Conservation (phyloP, 1,140 invertebrate species). For the Prorops nasuta region DNA sequence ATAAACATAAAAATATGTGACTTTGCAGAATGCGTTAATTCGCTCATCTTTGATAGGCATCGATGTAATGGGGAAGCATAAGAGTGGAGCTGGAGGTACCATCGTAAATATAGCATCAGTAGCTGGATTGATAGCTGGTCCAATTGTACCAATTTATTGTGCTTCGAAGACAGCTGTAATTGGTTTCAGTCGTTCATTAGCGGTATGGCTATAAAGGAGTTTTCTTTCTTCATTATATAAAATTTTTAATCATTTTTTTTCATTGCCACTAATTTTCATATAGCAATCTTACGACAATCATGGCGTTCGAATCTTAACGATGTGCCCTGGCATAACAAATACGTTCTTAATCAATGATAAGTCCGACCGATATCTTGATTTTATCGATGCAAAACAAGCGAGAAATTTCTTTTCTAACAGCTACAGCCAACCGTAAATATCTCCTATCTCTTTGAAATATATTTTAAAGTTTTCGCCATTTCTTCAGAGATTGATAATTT, state of each 20-base stretch:
- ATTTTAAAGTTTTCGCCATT: too few relatives aligned
- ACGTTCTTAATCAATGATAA: constrained; percentile 16
- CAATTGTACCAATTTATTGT: constrained; percentile 60
- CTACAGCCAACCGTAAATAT: not conserved
- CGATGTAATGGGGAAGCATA: constrained; percentile 57
- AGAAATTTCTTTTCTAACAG: not conserved
- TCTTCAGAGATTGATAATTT: not conserved
- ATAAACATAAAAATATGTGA: too few relatives aligned
- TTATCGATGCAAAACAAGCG: not conserved
- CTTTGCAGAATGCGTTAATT: constrained; percentile 23
- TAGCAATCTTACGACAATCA: too few relatives aligned
- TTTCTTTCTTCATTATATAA: not conserved
- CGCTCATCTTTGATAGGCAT: constrained; percentile 19
- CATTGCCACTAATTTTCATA: not conserved
- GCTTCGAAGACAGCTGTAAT: constrained; percentile 64
- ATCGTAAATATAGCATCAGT: constrained; percentile 63
- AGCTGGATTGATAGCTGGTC: constrained; percentile 57
- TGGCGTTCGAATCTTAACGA: not conserved
- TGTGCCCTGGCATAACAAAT: constrained; percentile 5
- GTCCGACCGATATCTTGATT: not conserved
- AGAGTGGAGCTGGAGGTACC: constrained; percentile 59
- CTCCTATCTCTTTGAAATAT: not conserved
- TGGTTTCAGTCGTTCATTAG: constrained; percentile 36
- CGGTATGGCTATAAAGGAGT: constrained; percentile 13
- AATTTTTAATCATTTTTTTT: not conserved